These are phyloP conservation scores for Meriones psammophilus DNA, from an alignment of 2,797 vertebrate species.

Conservation along the genomic window DNA sequence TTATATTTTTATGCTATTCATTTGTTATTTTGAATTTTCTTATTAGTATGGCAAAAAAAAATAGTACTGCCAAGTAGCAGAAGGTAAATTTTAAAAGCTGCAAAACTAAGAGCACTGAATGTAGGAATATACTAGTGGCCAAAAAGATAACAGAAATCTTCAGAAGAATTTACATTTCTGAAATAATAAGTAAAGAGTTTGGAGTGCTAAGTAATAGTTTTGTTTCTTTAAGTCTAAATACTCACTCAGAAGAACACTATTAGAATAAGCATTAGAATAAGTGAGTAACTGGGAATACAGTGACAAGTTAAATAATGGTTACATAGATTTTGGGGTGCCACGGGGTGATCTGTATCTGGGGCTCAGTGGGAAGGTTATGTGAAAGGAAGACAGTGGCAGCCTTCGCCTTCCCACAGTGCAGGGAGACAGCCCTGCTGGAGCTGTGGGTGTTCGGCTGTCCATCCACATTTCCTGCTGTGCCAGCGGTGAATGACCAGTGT, in stretches of 20 bases:
- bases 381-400: background rate
- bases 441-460: accelerated
- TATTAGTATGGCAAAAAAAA: background rate
- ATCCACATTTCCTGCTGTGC: accelerated
- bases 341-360: background rate
- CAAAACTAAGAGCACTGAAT: background rate
- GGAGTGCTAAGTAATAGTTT: background rate
- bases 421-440: background rate
- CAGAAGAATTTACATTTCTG: background rate
- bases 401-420: accelerated
- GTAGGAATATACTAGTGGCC: background rate
- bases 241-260: background rate
- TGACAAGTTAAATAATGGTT: background rate
- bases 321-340: background rate
- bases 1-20: background rate
- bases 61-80: background rate
- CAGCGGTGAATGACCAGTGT: background rate
- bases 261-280: background rate
- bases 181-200: background rate
- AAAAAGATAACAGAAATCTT: background rate
- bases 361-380: background rate
- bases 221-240: background rate
- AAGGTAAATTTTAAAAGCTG: background rate
- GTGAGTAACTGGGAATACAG: background rate
- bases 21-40: conserved; percentile 4